phyloP scores from a whole-genome alignment of 2,797 vertebrate species.

The Pangasius sanitwongsei region DNA sequence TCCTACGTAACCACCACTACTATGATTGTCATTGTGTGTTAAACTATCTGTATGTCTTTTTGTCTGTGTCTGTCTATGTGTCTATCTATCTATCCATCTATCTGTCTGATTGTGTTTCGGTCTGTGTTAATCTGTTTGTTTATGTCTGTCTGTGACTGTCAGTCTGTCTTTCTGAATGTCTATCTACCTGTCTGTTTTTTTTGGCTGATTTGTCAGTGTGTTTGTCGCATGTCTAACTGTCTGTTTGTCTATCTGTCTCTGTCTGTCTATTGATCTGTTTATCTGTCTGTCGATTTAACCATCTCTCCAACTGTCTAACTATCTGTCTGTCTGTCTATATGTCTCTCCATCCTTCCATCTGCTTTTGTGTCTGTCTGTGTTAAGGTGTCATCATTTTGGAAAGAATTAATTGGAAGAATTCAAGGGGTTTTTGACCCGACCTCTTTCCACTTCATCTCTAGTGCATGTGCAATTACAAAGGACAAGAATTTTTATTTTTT shows the following conservation, averaged over 20 bases:
- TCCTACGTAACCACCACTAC: neutral
- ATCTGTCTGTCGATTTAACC: neutral
- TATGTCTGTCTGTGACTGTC: neutral
- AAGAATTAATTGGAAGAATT: neutral
- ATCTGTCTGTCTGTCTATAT: neutral
- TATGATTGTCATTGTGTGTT: neutral
- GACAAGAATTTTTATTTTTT: too few species aligned
- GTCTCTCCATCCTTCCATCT: neutral
- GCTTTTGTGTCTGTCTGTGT: neutral
- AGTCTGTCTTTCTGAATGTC: neutral
- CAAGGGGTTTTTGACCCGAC: neutral
- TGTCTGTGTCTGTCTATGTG: neutral
- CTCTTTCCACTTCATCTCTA: neutral
- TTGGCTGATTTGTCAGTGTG: neutral
- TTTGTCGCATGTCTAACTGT: neutral
- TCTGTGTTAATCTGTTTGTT: neutral
- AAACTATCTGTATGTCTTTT: neutral
- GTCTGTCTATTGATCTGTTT: neutral
- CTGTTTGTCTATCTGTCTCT: neutral
- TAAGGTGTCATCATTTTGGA: neutral
- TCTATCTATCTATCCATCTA: neutral
- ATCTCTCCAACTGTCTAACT: neutral
- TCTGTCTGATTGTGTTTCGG: neutral
- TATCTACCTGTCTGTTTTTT: too few species aligned
- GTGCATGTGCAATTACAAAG: neutral